Conservation (phyloP, 1,140 invertebrate species). For the Hermetia illucens region DNA sequence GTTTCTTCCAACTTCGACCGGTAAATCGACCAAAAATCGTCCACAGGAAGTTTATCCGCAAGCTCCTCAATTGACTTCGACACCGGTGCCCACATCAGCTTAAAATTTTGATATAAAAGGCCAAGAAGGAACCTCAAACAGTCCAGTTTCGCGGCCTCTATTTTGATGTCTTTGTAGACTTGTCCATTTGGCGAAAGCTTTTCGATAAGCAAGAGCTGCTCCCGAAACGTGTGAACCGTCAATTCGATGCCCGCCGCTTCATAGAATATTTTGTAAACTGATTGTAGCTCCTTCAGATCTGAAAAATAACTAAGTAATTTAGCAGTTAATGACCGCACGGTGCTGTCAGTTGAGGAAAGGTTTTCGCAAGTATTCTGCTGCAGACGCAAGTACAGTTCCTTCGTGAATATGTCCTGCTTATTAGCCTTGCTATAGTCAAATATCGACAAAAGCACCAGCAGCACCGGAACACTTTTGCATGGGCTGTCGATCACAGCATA, state of each 20-base stretch:
- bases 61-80: constrained; percentile 56
- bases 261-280: constrained; percentile 50
- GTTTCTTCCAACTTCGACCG: constrained; percentile 41
- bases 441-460: too few species aligned
- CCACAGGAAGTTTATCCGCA: constrained; percentile 43
- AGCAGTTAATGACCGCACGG: constrained; percentile 49
- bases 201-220: constrained; percentile 57
- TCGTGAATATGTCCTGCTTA: constrained; percentile 9
- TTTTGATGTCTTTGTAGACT: constrained; percentile 38
- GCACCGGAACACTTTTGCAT: too few species aligned
- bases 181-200: constrained; percentile 48
- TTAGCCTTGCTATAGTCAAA: background rate
- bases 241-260: constrained; percentile 49
- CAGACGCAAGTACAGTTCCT: constrained; percentile 25
- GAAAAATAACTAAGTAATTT: constrained; percentile 61
- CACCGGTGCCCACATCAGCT: constrained; percentile 75
- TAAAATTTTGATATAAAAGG: constrained; percentile 73
- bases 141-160: constrained; percentile 40
- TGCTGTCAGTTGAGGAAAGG: constrained; percentile 45
- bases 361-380: constrained; percentile 38
- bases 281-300: constrained; percentile 18
- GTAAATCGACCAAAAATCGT: constrained; percentile 69
- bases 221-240: constrained; percentile 60
- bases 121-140: constrained; percentile 67
- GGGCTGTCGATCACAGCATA: too few species aligned